phyloP scores from a whole-genome alignment of 1,140 invertebrate species.

The Drosophila miranda region DNA sequence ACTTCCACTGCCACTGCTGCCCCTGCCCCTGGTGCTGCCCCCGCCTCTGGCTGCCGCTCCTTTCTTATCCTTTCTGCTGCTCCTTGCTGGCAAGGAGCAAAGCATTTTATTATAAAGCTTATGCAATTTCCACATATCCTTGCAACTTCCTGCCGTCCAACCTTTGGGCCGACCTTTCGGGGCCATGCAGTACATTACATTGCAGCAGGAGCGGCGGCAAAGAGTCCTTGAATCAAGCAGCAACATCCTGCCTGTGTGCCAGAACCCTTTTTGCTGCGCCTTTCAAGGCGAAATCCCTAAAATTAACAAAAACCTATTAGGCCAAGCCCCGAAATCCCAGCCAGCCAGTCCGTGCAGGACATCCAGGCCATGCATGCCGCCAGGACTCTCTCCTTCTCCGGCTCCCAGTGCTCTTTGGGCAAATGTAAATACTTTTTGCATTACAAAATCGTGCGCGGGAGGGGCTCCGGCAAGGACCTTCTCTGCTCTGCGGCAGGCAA shows the following conservation, averaged over 20 bases:
- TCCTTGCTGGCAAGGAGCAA: conserved; percentile 10
- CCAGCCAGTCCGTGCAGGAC: conserved; percentile 7
- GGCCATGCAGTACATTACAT: conserved; percentile 29
- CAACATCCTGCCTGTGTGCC: background rate
- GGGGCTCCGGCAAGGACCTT: background rate
- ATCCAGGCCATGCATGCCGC: conserved; percentile 24
- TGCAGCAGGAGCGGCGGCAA: conserved; percentile 2
- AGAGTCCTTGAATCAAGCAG: conserved; percentile 7
- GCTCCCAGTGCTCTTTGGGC: conserved; percentile 45
- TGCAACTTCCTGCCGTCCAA: conserved; percentile 22
- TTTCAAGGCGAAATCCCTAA: conserved; percentile 45
- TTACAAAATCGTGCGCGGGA: conserved; percentile 40
- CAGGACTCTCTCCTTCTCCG: conserved; percentile 5
- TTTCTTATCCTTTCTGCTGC: conserved; percentile 9
- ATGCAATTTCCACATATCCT: conserved; percentile 73
- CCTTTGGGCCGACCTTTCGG: conserved; percentile 2
- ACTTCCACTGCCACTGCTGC: no score
- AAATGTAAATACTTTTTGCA: conserved; percentile 78
- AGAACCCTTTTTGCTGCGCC: conserved; percentile 38
- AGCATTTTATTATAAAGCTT: conserved; percentile 70
- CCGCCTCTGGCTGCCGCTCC: background rate
- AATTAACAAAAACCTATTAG: conserved; percentile 81
- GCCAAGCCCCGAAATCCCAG: conserved; percentile 52
- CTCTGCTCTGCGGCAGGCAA: conserved; percentile 29
- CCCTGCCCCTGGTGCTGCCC: background rate